Evolutionary conservation across 2,888 invertebrate species (phyloP).

Genomic region (Drosophila paucipuncta): DNA sequence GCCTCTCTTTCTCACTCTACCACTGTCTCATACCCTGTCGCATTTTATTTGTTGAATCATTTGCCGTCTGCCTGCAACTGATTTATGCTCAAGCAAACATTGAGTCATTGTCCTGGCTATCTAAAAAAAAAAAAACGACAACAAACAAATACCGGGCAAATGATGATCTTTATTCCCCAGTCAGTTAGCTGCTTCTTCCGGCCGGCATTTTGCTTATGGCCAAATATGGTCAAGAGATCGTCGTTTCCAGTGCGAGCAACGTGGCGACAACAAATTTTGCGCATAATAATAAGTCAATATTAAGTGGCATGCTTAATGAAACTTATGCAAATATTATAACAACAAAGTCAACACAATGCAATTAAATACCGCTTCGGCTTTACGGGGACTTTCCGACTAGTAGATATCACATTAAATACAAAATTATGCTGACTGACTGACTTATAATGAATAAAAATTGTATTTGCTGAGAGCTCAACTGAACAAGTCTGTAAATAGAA

Average conservation of each 20-base stretch:
- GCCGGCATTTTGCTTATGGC: conserved; percentile 48
- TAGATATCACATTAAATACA: conserved; percentile 8
- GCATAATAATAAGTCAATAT: conserved; percentile 59
- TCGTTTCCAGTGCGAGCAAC: conserved; percentile 48
- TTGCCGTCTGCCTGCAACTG: conserved; percentile 29
- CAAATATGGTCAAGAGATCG: conserved; percentile 59
- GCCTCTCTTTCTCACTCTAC: neutral
- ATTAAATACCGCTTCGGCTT: conserved; percentile 25
- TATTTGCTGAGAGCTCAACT: neutral
- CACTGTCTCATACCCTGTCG: neutral
- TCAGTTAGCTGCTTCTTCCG: conserved; percentile 25
- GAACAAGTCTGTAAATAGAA: neutral
- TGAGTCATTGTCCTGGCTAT: conserved; percentile 69
- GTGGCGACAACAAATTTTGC: conserved; percentile 37
- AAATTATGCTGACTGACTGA: neutral
- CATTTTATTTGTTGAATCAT: conserved; percentile 32
- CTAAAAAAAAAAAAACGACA: neutral
- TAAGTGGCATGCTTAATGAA: conserved; percentile 37
- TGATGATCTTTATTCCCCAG: conserved; percentile 17
- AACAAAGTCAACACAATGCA: conserved; percentile 14
- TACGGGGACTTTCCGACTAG: neutral
- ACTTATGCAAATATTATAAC: conserved; percentile 54
- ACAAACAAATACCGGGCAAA: neutral
- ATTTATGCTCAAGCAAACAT: conserved; percentile 37
- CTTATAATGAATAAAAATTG: neutral